Evolutionary conservation across 2,797 vertebrate species (phyloP), one percentile per base, ranked within the genome.

Genomic region (Hephaestus fuliginosus): DNA sequence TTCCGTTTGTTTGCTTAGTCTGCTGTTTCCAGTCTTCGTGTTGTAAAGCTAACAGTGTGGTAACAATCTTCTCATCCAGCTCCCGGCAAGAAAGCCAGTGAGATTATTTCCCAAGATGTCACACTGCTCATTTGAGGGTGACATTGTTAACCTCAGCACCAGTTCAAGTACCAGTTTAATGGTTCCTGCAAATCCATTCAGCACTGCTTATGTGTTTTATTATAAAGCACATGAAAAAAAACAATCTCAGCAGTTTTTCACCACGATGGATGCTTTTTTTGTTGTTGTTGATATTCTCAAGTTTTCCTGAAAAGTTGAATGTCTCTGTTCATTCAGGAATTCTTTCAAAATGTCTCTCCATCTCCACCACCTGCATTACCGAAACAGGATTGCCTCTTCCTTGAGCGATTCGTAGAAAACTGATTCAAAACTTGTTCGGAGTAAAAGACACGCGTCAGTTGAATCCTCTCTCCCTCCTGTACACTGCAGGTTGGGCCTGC

Each of bases 61-160:
- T 68, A 44, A 18, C 74, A 33, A 22, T 60, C 46, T 43, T 51
- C 17, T 67, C 33, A 39, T 76, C 11, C 20, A n/a, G 30, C 7
- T 22, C 44, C n/a, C 14, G 7, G 14, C 14, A 36, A 36, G 56
- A 62, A 43, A 62, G 46, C 7, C 2, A 70, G 30, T 20, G 25
- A 10, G 13, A 49, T 43, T 30, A 33, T 44, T 64, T 64, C 15
- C 17, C 10, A 33, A 33, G 8, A 66, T 66, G 48, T 52, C 48
- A 36, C n/a, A 52, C 30, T 60, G 33, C 30, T 53, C 1, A 7
- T 61, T 44, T 30, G 39, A 46, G 22, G 46, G 5, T 2, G 48
- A 65, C 56, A 33, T 55, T 55, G 39, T 55, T 43, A 46, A 64
- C 12, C 13, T 44, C 46, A n/a, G 39, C 4, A 46, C 22, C 13